Base-by-base conservation (phyloP, 1,140 invertebrate species). In the Heterodera carotae region DNA sequence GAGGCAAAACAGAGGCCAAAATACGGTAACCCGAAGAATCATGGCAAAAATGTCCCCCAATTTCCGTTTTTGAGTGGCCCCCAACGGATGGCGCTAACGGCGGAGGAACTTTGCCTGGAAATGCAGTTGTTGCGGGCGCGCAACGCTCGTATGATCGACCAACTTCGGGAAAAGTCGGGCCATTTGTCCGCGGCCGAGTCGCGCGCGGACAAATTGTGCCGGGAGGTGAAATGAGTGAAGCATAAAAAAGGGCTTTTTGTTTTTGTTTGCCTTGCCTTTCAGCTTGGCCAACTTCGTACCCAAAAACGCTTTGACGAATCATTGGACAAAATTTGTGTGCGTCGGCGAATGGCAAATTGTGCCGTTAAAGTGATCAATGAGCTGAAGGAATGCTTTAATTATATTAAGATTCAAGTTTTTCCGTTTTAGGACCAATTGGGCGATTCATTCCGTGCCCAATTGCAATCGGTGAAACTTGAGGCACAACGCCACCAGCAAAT, bases 151-250 rank as follows among this genome's bases (percentile, higher is more conserved):
- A 62, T 80, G 48, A 80, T 80, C 59, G 79, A 75, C n/a, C 79
- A 80, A 27, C 77, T 80, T 22, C 53, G 72, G 34, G 79, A 80
- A 25, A 80, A 80, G 72, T 80, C 79, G 18, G 69, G 66, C 29
- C 80, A 79, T 27, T 56, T 80, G 29, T 80, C 79, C 12, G 27
- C 36, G 33, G 27, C 68, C 25, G n/a, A 77, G 27, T 25, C 69
- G 8, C 72, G 70, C 56, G 80, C 76, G 34, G 67, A 69, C 56
- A 33, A 75, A 29, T 66, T 77, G 25, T 67, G 59, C 43, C 62
- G 53, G 34, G 80, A 79, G 60, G 56, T 81, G 62, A n/a, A 78
- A 69, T 15, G 39, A 76, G 25, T 27, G 69, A 71, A 39, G 15
- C 29, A 39, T n/a, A 48, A 31, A 76, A 39, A 18, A 59, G 15